These are phyloP conservation scores for Diorhabda sublineata DNA, from an alignment of 1,140 invertebrate species.

Conservation along the genomic window DNA sequence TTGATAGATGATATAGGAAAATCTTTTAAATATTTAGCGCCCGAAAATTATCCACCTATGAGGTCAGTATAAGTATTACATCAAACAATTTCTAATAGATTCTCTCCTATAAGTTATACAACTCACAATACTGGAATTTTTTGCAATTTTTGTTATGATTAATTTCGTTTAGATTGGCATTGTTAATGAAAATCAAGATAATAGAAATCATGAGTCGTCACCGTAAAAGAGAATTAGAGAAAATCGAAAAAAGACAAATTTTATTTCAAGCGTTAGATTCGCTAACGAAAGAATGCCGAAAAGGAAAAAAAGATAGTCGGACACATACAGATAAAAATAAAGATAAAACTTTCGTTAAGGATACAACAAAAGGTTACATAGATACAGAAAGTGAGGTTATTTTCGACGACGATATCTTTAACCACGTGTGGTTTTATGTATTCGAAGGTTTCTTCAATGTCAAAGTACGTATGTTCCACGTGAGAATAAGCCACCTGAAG, in stretches of 20 bases:
- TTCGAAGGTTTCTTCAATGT: conserved; percentile 21
- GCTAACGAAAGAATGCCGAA: conserved; percentile 20
- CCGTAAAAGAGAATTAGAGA: conserved; percentile 15
- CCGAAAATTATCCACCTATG: background rate
- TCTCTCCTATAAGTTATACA: too few species aligned
- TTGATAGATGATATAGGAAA: conserved; percentile 15
- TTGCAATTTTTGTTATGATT: too few species aligned
- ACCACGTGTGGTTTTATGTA: conserved; percentile 26
- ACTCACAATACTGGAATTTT: too few species aligned
- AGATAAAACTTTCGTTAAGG: background rate
- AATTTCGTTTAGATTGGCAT: background rate
- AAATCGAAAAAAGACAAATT: conserved; percentile 16
- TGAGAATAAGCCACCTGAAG: too few species aligned
- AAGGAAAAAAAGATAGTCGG: conserved; percentile 8
- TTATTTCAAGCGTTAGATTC: conserved; percentile 16
- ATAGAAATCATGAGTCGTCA: conserved; percentile 26
- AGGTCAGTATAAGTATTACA: background rate
- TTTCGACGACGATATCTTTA: conserved; percentile 27
- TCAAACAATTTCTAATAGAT: too few species aligned
- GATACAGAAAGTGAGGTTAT: conserved; percentile 12
- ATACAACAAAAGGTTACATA: conserved; percentile 11
- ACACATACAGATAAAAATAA: conserved; percentile 13
- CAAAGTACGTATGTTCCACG: background rate
- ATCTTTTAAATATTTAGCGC: background rate
- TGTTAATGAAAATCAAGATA: conserved; percentile 26